phyloP scores from a whole-genome alignment of 2,888 invertebrate species.

The Drosophila testacea region DNA sequence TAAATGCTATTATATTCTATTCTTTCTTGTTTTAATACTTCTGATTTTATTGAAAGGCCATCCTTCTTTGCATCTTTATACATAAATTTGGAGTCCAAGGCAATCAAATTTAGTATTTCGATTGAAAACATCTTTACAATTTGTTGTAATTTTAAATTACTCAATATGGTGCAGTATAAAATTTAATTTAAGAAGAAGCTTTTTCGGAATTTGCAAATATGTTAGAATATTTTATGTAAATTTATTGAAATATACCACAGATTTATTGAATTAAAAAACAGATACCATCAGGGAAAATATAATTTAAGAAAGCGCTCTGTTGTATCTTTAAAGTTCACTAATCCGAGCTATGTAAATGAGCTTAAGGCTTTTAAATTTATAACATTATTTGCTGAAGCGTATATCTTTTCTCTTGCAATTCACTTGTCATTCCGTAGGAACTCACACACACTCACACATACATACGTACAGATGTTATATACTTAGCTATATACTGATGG shows the following conservation, averaged over 20 bases:
- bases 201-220: neutral
- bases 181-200: neutral
- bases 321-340: neutral
- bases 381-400: constrained; percentile 10
- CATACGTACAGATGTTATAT: neutral
- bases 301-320: neutral
- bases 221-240: constrained; percentile 7
- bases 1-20: too few relatives aligned
- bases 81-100: too few relatives aligned
- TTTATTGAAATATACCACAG: neutral
- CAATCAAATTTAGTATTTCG: too few relatives aligned
- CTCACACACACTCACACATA: neutral
- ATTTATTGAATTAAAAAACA: constrained; percentile 10
- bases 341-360: constrained; percentile 20
- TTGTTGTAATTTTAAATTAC: neutral
- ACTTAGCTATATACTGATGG: constrained; percentile 4
- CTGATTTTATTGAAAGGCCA: too few relatives aligned
- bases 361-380: constrained; percentile 20
- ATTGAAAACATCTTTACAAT: neutral
- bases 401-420: constrained; percentile 16
- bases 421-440: constrained; percentile 12
- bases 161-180: neutral
- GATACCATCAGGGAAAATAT: neutral
- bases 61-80: too few relatives aligned
- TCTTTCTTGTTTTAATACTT: too few relatives aligned